Evolutionary conservation across 2,888 invertebrate species (phyloP), one percentile per base, ranked within the genome.

Genomic region (Mythimna loreyi): DNA sequence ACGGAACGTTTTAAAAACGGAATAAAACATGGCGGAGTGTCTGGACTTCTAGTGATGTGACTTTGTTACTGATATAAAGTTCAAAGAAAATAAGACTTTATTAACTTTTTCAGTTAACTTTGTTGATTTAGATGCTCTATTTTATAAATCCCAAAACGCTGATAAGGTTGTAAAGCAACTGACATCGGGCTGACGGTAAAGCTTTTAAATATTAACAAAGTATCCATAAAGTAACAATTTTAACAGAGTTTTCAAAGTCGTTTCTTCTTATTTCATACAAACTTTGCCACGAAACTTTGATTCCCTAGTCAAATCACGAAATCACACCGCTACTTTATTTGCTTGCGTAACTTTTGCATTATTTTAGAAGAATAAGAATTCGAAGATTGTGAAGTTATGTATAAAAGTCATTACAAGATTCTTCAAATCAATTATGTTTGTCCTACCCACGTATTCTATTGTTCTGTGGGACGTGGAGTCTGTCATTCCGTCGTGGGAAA

Each of bases 1-100:
- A 76, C 63, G 66, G 63, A 79, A 78, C 77, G 75, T 85, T 87
- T 86, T 84, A 67, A 86, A 89, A 86, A 85, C 64, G 74, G 85
- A 84, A 87, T 85, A 87, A 86, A 86, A 86, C 81, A 86, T 83
- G 75, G 79, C 70, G 68, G 69, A 67, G 69, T 47, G 69, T 56
- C 58, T 50, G 36, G 57, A 66, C 59, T 59, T 80, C 28, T 61
- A 75, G 71, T 72, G 66, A 62, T 73, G 67, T 58, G 81, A 84
- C 76, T 86, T 75, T 80, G 77, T 82, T 82, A 64, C 45, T 19
- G 43, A 19, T 67, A 58, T 52, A 6, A 49, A 43, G 25, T 47
- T 50, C 16, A 40, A 28, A 30, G 21, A 43, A 58, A 50, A 23
- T 30, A 36, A n/a, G 28, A 60, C 23, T 56, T 59, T 63, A 65